Conservation (phyloP, 2,888 invertebrate species). For the Fragum sueziense region DNA sequence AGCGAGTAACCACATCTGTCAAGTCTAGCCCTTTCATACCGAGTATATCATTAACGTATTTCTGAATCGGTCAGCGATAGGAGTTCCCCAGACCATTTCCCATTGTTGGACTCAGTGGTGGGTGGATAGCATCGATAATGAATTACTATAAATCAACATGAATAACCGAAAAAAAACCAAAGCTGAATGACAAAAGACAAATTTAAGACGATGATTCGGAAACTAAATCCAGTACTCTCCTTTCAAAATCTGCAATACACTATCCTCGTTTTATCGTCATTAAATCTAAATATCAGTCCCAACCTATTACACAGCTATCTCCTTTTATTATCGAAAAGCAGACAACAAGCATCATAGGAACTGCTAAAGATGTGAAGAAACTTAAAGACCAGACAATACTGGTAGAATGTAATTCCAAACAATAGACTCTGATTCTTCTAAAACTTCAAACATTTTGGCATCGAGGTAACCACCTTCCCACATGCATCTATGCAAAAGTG, state of each 20-base stretch:
- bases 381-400: background rate
- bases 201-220: background rate
- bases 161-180: background rate
- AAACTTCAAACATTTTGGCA: background rate
- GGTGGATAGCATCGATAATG: slow-evolving; percentile 8
- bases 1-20: background rate
- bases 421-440: background rate
- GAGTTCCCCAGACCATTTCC: slow-evolving; percentile 2
- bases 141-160: background rate
- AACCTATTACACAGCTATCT: background rate
- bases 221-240: background rate
- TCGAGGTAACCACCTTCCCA: background rate
- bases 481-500: background rate
- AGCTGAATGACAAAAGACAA: background rate
- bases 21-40: slow-evolving; percentile 8
- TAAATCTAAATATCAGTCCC: background rate
- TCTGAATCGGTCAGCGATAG: background rate
- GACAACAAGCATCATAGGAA: background rate
- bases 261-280: background rate
- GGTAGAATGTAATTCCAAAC: background rate
- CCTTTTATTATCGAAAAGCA: slow-evolving; percentile 8
- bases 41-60: slow-evolving; percentile 18
- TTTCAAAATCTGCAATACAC: background rate
- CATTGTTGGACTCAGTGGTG: slow-evolving; percentile 20
- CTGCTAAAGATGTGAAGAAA: background rate